Percentiles rank a stretch among this genome's conserved stretches.
Evolutionary conservation across 2,888 invertebrate species (phyloP).

Genomic region (Lycophotia porphyrea): DNA sequence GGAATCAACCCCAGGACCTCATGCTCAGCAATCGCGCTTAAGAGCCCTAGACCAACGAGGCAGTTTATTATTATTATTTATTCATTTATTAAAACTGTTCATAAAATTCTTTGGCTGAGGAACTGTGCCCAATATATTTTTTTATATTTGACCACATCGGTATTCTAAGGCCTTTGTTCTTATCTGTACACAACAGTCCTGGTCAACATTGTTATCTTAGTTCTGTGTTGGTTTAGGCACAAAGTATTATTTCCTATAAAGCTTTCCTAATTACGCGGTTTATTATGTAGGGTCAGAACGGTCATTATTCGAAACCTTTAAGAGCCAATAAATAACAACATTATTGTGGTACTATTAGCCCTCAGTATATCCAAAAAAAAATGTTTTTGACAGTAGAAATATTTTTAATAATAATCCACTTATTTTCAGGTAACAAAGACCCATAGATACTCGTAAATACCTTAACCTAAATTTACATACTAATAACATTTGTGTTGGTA

Average conservation of each 20-base stretch:
- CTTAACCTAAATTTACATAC: no score
- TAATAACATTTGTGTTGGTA: no score
- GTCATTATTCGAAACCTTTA: neutral
- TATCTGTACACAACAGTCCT: constrained; percentile 11
- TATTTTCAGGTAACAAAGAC: no score
- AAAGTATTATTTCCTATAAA: neutral
- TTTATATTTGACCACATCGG: neutral
- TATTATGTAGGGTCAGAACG: constrained; percentile 12
- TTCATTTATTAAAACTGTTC: neutral
- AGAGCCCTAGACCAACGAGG: neutral
- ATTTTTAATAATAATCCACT: no score
- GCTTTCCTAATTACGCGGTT: neutral
- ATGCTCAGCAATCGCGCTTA: neutral
- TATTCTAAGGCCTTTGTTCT: neutral
- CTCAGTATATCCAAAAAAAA: no score
- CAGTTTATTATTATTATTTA: neutral
- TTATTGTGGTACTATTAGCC: neutral
- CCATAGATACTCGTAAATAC: no score
- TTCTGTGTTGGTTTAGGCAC: constrained; percentile 44
- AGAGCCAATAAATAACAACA: neutral
- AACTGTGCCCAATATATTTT: neutral
- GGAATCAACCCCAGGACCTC: neutral
- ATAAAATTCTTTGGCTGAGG: neutral
- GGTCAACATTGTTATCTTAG: constrained; percentile 7
- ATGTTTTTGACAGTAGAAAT: neutral